Base-by-base conservation (phyloP, 2,113 vertebrate genomes). In the Helogale parvula region DNA sequence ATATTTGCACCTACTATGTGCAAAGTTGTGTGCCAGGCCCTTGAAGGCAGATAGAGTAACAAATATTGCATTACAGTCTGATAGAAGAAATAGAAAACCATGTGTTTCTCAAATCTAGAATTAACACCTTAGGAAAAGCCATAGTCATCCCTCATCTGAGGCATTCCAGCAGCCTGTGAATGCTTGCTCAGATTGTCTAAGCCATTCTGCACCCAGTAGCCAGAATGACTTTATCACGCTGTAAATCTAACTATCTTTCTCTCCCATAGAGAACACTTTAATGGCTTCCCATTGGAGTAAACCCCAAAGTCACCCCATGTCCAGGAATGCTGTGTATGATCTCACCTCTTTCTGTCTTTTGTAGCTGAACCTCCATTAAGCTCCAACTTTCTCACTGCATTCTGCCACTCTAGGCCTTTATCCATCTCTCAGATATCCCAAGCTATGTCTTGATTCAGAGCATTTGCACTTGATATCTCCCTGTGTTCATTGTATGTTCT, bases 131-230 rank as follows among this genome's bases (percentile, higher is more conserved):
- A 63, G 38, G 31, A 77, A 0, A 5, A 60, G 16, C 35, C 35
- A 16, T 1, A 11, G 35, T 38, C 14, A 13, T 13, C 11, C 38
- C 6, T 77, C 29, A 45, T 7, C 19, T 14, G 25, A 84, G 50
- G 33, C 7, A n/a, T 0, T 41, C 2, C 5, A 8, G 6, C n/a
- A 63, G 45, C 3, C 14, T 19, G 0, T 4, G 54, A 17, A 1
- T n/a, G 50, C 3, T 31, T 19, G 50, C 19, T 41, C 8, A 25
- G 17, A 33, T 19, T 79, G 33, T 11, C 15, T 25, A 21, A 90
- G 33, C 4, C 14, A 19, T 45, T 38, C 23, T 13, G 45, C 10
- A 45, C 19, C 3, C n/a, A 45, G 60, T 1, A 72, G 14, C 29
- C 45, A 79, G 27, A 57, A 16, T 0, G 33, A 38, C 31, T 68